Base-by-base conservation (phyloP, 2,113 vertebrate genomes). In the Cyanoderma ruficeps region DNA sequence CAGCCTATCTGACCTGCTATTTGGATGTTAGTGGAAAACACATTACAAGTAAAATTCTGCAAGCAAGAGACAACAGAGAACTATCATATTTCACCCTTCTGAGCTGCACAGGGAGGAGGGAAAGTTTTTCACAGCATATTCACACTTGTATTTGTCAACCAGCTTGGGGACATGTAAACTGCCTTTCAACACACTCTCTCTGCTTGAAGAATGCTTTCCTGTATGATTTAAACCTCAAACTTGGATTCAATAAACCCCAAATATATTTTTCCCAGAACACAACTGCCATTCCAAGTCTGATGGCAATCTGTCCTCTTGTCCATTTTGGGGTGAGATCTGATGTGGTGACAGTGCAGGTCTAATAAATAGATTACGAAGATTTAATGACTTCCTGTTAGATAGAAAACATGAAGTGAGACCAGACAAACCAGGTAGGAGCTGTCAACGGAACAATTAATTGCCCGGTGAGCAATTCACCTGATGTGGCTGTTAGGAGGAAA, bases 371-470 rank as follows among this genome's bases (percentile, higher is more conserved):
- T 63, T 33, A 83, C 24, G 18, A 90, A 77, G 49, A 83, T 70
- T 63, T 70, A 70, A 70, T 83, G 18, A 64, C 49, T 83, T 90
- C 42, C 71, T 77, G 35, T 37, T 70, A 59, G 67, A 80, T 6
- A 68, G 64, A 63, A 93, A 92, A 92, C 68, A 88, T 8, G 31
- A 87, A 89, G 52, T 9, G 41, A 94, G 83, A 56, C 44, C 44
- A 82, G 93, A 71, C 49, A 90, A 91, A 95, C 25, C n/a, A 93
- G 77, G 76, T 30, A 86, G 64, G 39, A 63, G 44, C 83, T 87
- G 61, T 64, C 87, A 91, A 11, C 0, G 3, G 44, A 90, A 89
- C 76, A 81, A 64, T 33, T 65, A 81, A 81, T 71, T 68, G 53
- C 14, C 72, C 89, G 68, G 19, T 52, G 25, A 35, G 42, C 25